Evolutionary conservation across 2,113 vertebrate species (phyloP), one percentile per base, ranked within the genome.

Genomic region (Trogon melanurus): DNA sequence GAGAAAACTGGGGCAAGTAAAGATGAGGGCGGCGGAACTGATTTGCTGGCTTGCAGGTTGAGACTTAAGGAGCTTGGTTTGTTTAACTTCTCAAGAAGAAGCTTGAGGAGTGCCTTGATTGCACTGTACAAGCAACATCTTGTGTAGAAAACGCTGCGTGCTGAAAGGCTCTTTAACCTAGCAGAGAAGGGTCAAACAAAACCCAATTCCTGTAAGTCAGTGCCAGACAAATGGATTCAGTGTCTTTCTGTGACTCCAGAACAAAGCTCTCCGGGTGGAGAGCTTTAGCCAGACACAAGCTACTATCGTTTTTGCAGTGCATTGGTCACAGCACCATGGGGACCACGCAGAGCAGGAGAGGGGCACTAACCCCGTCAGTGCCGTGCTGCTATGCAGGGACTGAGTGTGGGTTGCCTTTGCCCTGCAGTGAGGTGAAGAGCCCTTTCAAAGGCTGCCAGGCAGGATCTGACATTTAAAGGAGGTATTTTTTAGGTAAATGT

Each of bases 91-190:
- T 75, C 58, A 7, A 21, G 25, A 51, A 74, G 83, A 30, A 92
- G 76, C 44, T 32, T 21, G 79, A 12, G 65, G n/a, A 4, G 1
- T n/a, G 74, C 38, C 56, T 64, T 9, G 26, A 13, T 3, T 27
- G 73, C 67, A 2, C 44, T 11, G 18, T 48, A 53, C 89, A 67
- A 48, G 73, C 75, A 61, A 47, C 72, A 74, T 84, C 89, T 84
- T 32, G 75, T 30, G 69, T 41, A 61, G 75, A 34, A 69, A 70
- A 34, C 0, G 1, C 60, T 32, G 75, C 1, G 3, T 62, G 79
- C 92, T 84, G 91, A 27, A 62, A 88, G 76, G 53, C 91, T 86
- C 89, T 87, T 78, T 50, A 91, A 54, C 89, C 94, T 34, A 25
- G 4, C 75, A 16, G 14, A 34, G 60, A 29, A 84, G 91, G 93